Conservation (phyloP, 2,797 vertebrate genomes). For the Alcedo atthis region DNA sequence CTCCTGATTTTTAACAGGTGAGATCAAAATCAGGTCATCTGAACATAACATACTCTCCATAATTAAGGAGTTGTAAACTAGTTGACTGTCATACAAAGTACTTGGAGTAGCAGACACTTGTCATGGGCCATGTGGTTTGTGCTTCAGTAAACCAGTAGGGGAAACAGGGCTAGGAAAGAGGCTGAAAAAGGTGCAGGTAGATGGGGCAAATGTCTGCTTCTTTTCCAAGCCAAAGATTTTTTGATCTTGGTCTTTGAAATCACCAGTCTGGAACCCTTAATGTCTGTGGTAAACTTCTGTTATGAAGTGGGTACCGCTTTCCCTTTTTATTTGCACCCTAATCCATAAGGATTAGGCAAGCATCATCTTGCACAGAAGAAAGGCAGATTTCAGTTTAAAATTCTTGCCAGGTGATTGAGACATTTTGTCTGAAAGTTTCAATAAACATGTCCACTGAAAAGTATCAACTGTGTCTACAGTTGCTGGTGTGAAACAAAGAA, state of each 20-base stretch:
- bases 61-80: background rate
- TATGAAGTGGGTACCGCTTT: background rate
- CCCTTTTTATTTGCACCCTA: background rate
- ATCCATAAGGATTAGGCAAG: background rate
- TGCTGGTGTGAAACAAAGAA: conserved; percentile 3
- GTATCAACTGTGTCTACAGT: background rate
- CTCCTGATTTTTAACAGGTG: background rate
- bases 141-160: background rate
- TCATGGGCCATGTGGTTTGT: background rate
- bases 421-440: background rate
- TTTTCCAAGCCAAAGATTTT: background rate
- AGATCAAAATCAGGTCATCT: background rate
- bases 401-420: background rate
- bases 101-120: background rate
- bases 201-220: background rate
- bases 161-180: background rate
- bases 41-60: background rate
- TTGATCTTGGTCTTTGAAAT: background rate
- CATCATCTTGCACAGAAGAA: background rate
- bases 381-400: background rate
- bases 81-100: background rate
- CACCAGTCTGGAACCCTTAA: background rate
- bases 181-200: background rate
- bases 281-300: background rate
- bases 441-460: background rate